Evolutionary conservation across 1,140 invertebrate genomes (phyloP), one percentile per base, ranked within the genome.

Genomic region (Schlechtendalia chinensis): DNA sequence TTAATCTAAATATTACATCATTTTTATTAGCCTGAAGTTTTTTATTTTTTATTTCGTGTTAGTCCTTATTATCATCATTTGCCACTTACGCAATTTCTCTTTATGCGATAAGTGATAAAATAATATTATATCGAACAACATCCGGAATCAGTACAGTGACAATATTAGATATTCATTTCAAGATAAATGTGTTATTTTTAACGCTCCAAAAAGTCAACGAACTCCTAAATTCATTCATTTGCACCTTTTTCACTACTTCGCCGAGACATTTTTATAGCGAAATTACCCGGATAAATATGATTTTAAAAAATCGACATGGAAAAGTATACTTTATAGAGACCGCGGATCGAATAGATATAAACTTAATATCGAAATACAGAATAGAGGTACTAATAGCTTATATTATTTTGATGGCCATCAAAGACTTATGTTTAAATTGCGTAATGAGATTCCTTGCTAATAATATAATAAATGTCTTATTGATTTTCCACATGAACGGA

Each of bases 91-190:
- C 22, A 53, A 32, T 47, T 61, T 61, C 39, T 59, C 58, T 47
- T 59, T 61, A 29, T 61, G 14, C 58, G 39, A 29, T 77, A 61
- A 24, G 47, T 17, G 24, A 59, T 39, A 61, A 8, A 39, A 58
- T 58, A 39, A 58, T 22, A 75, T 14, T 22, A 58, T 58, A 39
- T 39, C 12, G 16, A 61, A 77, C 74, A 77, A 22, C 24, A n/a
- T 75, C 56, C 29, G 17, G n/a, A 45, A 39, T 47, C 17, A 24
- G 24, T 56, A n/a, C n/a, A 45, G 54, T 75, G 45, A 59, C 39
- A 77, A 39, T 8, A 24, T 77, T 61, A 61, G 22, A 61, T 77
- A 77, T 77, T 77, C 74, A 47, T 47, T 77, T 59, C 12, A 32
- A 61, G 58, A 77, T 77, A 61, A 47, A 77, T 47, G 61, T 77